Evolutionary conservation across 2,113 vertebrate species (phyloP).

Genomic region (Dipodomys spectabilis): DNA sequence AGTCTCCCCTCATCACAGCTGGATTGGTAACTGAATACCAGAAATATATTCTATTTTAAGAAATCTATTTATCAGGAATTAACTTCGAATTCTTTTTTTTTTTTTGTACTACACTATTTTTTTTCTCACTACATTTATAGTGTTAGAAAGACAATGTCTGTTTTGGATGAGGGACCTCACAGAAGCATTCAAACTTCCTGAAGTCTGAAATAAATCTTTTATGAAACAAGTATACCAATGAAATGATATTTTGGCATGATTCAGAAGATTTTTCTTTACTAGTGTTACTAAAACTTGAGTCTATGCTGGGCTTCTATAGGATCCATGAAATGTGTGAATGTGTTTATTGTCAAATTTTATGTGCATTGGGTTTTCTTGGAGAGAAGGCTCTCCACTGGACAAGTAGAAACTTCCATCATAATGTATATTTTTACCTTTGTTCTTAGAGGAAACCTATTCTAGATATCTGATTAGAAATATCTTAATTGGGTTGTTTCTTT

Average conservation of each 20-base stretch:
- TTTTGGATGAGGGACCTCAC: background rate
- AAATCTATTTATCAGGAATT: background rate
- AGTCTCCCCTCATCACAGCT: background rate
- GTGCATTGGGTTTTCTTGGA: background rate
- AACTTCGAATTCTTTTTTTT: conserved; percentile 12
- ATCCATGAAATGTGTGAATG: background rate
- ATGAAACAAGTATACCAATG: background rate
- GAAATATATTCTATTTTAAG: conserved; percentile 15
- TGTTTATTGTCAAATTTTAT: background rate
- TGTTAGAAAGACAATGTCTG: background rate
- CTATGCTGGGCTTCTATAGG: background rate
- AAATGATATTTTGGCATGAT: background rate
- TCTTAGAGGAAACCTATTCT: too few species aligned
- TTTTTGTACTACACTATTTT: background rate
- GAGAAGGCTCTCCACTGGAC: background rate
- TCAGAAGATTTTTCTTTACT: background rate
- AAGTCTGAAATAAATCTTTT: background rate
- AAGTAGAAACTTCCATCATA: too few species aligned
- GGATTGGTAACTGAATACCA: conserved; percentile 6
- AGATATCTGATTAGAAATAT: too few species aligned
- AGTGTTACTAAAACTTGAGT: background rate
- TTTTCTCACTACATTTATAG: background rate
- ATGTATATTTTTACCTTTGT: too few species aligned
- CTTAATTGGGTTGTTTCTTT: too few species aligned
- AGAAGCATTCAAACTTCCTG: background rate